Evolutionary conservation across 2,113 vertebrate species (phyloP), one percentile per base, ranked within the genome.

Genomic region (Lynx canadensis): DNA sequence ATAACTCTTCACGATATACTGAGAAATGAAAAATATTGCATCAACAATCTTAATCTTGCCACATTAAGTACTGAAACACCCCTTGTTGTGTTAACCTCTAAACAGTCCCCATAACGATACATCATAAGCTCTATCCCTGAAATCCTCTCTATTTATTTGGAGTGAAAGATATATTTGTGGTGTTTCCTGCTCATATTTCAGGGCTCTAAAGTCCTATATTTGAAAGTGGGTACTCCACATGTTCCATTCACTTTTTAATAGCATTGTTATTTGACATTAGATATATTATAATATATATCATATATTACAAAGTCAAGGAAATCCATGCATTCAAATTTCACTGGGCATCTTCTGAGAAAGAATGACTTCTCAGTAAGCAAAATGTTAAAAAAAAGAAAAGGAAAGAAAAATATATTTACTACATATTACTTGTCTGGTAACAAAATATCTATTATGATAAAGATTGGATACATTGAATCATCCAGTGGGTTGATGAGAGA

Each of bases 311-410:
- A 80, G 95, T 68, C 92, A 98, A 98, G 82, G 89, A 98, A 98
- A 89, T 7, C 36, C 74, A 69, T 91, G 85, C 96, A 96, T 98
- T 98, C 97, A 98, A 96, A 98, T 98, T 98, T 98, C 74, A 98
- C 82, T 83, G 19, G 10, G 38, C 52, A 96, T 91, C 23, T 97
- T 92, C 97, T 71, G 0, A 0, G 73, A 41, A 97, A 80, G 55
- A 98, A 95, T 97, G 92, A 97, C 73, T 97, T 97, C 95, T 94
- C 92, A 94, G 52, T 98, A 76, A 97, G 33, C 78, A 97, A 90
- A 89, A 89, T 60, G 19, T 50, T 84, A 41, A 41, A 69, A 88
- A 71, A 94, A 90, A 96, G 83, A 80, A 80, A 7, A 38, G 36
- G 8, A 13, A 73, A 38, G 36, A 97, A 96, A 21, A 98, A 41